A percentile compares a stretch with the other conserved stretches of the same genome.
These are phyloP conservation scores for Orcinus orca DNA, from an alignment of 2,113 vertebrate genomes.

Conservation along the genomic window DNA sequence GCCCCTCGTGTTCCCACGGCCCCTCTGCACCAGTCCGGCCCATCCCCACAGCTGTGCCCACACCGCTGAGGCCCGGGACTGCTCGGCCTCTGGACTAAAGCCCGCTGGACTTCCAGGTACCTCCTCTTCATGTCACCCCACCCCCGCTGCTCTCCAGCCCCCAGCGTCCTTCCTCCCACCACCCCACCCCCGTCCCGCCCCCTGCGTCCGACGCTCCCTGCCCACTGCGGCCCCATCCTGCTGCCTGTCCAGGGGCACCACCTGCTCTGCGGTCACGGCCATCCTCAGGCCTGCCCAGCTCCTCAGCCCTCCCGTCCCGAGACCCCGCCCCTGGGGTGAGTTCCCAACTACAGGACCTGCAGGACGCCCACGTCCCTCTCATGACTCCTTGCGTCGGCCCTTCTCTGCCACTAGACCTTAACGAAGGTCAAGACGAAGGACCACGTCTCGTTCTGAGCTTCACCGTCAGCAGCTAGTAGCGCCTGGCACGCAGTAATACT, in stretches of 20 bases:
- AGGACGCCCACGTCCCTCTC: background rate
- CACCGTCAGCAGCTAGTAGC: background rate
- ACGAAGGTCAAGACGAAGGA: background rate
- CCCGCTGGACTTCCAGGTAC: too few relatives aligned
- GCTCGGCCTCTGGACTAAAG: background rate
- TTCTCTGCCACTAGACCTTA: background rate
- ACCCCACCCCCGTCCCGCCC: too few relatives aligned
- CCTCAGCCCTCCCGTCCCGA: background rate
- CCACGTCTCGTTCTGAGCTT: background rate
- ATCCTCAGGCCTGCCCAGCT: background rate
- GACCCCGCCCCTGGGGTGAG: background rate
- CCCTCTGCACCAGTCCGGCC: background rate
- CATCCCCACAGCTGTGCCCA: accelerated
- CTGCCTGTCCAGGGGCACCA: background rate
- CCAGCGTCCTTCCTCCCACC: background rate
- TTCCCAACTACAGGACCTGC: accelerated
- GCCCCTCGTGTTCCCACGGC: background rate
- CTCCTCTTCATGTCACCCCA: too few relatives aligned
- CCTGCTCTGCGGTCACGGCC: background rate
- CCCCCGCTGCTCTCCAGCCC: background rate
- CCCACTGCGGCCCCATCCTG: accelerated
- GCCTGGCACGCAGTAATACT: background rate
- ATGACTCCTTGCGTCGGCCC: background rate
- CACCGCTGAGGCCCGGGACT: background rate
- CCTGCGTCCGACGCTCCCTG: background rate